A percentile compares a stretch with the other conserved stretches of the same genome.
phyloP scores from a whole-genome alignment of 1,140 invertebrate genomes.

The Tenebrio molitor region DNA sequence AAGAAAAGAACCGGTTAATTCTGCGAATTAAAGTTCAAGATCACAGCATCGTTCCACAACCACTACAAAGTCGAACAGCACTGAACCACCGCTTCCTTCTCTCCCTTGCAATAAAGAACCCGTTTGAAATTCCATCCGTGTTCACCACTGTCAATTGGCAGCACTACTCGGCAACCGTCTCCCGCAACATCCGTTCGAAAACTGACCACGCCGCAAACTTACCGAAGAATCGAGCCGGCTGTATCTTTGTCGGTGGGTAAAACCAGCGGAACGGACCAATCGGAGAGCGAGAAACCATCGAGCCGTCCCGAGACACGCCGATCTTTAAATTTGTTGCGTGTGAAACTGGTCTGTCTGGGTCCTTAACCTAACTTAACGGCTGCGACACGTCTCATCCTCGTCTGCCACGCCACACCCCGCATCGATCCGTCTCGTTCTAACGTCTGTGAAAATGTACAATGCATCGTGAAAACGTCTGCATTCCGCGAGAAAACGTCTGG shows the following conservation, averaged over 20 bases:
- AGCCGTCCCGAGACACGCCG: conserved; percentile 45
- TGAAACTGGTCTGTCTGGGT: conserved; percentile 64
- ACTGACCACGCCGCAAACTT: conserved; percentile 51
- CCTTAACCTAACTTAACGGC: conserved; percentile 66
- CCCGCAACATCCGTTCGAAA: conserved; percentile 4
- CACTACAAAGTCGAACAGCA: background rate
- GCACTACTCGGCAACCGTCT: background rate
- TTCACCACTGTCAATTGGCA: background rate
- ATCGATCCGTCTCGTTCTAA: conserved; percentile 44
- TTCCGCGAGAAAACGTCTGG: conserved; percentile 36
- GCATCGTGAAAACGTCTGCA: conserved; percentile 49
- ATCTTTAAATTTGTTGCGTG: conserved; percentile 53
- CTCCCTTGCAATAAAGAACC: conserved; percentile 7
- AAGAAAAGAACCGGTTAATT: conserved; percentile 26
- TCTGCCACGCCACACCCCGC: conserved; percentile 48
- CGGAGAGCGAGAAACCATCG: conserved; percentile 48
- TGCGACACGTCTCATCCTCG: conserved; percentile 57
- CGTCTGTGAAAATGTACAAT: conserved; percentile 47
- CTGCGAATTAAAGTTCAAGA: conserved; percentile 32
- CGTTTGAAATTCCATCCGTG: conserved; percentile 31
- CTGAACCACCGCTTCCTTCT: conserved; percentile 6
- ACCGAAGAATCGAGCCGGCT: conserved; percentile 45
- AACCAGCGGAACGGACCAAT: conserved; percentile 54
- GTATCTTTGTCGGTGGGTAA: conserved; percentile 53
- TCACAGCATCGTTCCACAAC: conserved; percentile 3